phyloP scores from a whole-genome alignment of 2,888 invertebrate species.

The Platycheirus rosarum region DNA sequence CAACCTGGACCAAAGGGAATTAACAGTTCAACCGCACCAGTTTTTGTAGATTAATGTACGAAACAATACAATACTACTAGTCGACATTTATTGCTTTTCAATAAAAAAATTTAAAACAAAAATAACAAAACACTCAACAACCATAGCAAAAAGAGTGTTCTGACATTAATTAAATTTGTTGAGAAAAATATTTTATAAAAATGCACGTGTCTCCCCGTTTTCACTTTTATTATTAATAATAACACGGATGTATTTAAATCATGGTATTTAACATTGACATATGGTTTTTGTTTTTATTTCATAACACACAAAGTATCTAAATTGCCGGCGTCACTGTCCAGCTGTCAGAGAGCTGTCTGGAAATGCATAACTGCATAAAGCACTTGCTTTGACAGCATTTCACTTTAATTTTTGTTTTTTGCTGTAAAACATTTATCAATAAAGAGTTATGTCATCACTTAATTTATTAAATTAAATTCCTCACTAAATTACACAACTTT shows the following conservation, averaged over 20 bases:
- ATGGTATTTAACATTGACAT: constrained; percentile 12
- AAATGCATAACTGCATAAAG: constrained; percentile 26
- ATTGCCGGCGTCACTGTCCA: constrained; percentile 22
- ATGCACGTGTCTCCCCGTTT: background rate
- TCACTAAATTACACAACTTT: constrained; percentile 23
- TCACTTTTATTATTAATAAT: constrained; percentile 14
- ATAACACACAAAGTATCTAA: background rate
- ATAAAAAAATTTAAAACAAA: too few species aligned
- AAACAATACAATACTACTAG: too few species aligned
- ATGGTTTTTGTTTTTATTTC: too few species aligned
- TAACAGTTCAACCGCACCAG: too few species aligned
- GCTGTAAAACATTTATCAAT: background rate
- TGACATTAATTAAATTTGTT: too few species aligned
- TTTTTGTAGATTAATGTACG: too few species aligned
- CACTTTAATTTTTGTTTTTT: background rate
- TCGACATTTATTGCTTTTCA: too few species aligned
- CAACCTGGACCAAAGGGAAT: too few species aligned
- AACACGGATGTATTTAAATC: constrained; percentile 10
- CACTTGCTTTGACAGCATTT: constrained; percentile 1
- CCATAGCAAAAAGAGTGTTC: too few species aligned
- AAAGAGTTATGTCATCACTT: constrained; percentile 25
- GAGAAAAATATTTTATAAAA: too few species aligned
- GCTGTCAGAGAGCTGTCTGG: background rate
- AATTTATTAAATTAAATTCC: constrained; percentile 32
- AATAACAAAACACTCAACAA: too few species aligned